These are phyloP conservation scores for Sebastes ruberrimus DNA, from an alignment of 2,797 vertebrate genomes.

Conservation along the genomic window DNA sequence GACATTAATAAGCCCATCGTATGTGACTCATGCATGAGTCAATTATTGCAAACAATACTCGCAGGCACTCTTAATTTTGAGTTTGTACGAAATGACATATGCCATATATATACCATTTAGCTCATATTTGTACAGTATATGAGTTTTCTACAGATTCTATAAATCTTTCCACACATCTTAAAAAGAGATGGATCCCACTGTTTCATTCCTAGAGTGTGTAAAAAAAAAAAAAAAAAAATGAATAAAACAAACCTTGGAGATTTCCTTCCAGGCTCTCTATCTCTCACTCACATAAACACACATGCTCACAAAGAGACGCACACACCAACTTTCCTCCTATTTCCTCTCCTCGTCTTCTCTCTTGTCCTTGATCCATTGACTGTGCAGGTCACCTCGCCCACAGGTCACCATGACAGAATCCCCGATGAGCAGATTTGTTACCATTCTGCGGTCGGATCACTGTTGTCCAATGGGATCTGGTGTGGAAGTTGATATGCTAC, in stretches of 20 bases:
- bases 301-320: not conserved
- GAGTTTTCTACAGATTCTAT: not conserved
- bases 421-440: constrained; percentile 73
- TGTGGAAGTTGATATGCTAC: constrained; percentile 76
- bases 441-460: constrained; percentile 72
- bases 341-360: constrained; percentile 32
- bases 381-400: constrained; percentile 57
- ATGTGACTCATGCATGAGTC: not conserved
- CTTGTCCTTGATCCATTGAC: constrained; percentile 70
- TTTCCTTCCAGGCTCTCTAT: not conserved
- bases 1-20: not conserved
- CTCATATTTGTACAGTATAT: not conserved
- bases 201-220: not conserved
- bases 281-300: not conserved
- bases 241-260: not conserved
- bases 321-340: not conserved
- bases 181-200: not conserved
- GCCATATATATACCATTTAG: not conserved
- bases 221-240: not conserved
- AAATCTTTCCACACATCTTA: not conserved
- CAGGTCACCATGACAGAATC: constrained; percentile 65
- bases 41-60: constrained; percentile 15
- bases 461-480: constrained; percentile 74
- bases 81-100: not conserved
- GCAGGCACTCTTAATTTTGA: not conserved